A percentile compares a stretch with the other conserved stretches of the same genome.
Conservation (phyloP, 1,140 invertebrate species). For the Sinella curviseta region DNA sequence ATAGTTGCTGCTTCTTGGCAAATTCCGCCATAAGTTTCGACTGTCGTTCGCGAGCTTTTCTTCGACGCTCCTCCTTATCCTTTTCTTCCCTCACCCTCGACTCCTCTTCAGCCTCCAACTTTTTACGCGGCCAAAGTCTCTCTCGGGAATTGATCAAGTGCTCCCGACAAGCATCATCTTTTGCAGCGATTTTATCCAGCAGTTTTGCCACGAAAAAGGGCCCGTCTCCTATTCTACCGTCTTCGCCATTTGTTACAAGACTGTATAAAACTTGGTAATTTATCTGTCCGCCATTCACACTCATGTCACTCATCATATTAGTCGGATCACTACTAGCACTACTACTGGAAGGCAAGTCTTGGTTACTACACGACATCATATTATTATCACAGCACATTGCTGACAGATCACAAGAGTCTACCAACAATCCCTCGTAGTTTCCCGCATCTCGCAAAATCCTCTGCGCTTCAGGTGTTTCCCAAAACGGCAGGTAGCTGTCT, state of each 20-base stretch:
- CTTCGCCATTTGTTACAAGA: neutral
- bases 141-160: slow-evolving; percentile 68
- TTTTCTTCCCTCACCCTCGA: slow-evolving; percentile 69
- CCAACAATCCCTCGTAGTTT: slow-evolving; percentile 27
- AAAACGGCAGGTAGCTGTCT: slow-evolving; percentile 69
- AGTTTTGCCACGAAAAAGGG: slow-evolving; percentile 80
- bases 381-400: slow-evolving; percentile 51
- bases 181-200: slow-evolving; percentile 68
- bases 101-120: slow-evolving; percentile 74
- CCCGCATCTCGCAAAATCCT: slow-evolving; percentile 38
- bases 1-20: slow-evolving; percentile 84
- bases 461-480: slow-evolving; percentile 41
- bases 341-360: slow-evolving; percentile 32
- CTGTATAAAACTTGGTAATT: slow-evolving; percentile 28
- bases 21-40: slow-evolving; percentile 90
- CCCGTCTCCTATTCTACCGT: slow-evolving; percentile 76
- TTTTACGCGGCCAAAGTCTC: slow-evolving; percentile 71
- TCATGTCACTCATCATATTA: neutral
- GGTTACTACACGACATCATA: too few relatives aligned
- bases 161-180: slow-evolving; percentile 68
- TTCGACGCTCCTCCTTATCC: slow-evolving; percentile 76
- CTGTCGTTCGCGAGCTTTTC: slow-evolving; percentile 82
- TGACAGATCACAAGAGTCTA: neutral
- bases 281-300: slow-evolving; percentile 19
- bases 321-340: neutral